Base-by-base conservation (phyloP, 1,140 invertebrate genomes). In the Anastatus disparis region DNA sequence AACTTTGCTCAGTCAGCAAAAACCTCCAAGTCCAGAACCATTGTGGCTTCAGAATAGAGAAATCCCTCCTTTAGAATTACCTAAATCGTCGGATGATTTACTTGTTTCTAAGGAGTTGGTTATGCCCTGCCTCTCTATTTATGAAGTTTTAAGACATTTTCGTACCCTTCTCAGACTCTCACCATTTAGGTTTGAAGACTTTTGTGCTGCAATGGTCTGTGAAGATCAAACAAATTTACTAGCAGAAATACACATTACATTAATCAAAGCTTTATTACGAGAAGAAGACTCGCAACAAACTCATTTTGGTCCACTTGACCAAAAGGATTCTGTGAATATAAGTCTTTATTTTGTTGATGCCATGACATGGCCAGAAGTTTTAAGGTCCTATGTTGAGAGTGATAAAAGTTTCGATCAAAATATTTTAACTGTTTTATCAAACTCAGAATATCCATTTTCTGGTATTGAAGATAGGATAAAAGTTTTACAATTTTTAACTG, bases 231-330 rank as follows among this genome's bases (percentile, higher is more conserved):
- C 92, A 75, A 92, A 91, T 80, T 84, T 99, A 35, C 84, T 99
- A 9, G 92, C 93, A 15, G 97, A 99, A 87, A 91, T 97, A 75
- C 97, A 99, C 82, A 94, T 97, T 68, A 93, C 93, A 88, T 85
- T 99, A 42, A 86, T 99, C 2, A 97, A 96, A 87, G 92, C 96
- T 10, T 88, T 99, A 64, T 85, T 99, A 29, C 85, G 97, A 58
- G 97, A 99, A 87, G 97, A 98, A 86, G 97, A 99, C 84, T 91
- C 92, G 1, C 95, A 97, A 83, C 95, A 95, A 79, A 97, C 96
- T 17, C 93, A 95, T 81, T 98, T 97, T 88, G 97, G 97, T 55
- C 95, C 97, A 13, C 84, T 96, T 61, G 97, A 99, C 87, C 93
- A 96, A 78, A 98, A 98, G 87, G 97, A 99, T 84, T 97, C 95